Conservation (phyloP, 2,888 invertebrate species). For the Caenorhabditis imperialis region DNA sequence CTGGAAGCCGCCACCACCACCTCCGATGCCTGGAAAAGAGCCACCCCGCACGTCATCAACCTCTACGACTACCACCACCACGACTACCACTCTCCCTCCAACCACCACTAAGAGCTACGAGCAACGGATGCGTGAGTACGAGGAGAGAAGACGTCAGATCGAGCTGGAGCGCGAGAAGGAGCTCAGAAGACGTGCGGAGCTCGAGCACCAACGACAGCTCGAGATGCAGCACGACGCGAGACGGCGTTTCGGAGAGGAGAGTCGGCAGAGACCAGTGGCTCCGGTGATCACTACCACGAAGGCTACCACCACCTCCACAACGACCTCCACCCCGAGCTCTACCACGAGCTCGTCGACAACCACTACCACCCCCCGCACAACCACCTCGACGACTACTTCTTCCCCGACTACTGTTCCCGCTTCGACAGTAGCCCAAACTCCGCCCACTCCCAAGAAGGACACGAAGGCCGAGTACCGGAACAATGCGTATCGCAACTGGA, state of each 20-base stretch:
- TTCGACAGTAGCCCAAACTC: constrained; percentile 3
- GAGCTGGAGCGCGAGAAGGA: constrained; percentile 19
- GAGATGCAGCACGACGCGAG: constrained; percentile 19
- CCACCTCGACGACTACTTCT: constrained; percentile 10
- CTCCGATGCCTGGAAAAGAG: constrained; percentile 22
- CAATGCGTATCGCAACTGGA: constrained; percentile 13
- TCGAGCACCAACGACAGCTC: constrained; percentile 5
- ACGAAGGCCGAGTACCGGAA: constrained; percentile 9
- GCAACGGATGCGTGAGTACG: constrained; percentile 19
- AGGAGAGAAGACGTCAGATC: constrained; percentile 10
- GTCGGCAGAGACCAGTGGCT: background rate
- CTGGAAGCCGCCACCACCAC: constrained; percentile 32
- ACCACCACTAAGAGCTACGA: constrained; percentile 25
- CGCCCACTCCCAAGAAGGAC: constrained; percentile 2
- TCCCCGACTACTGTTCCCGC: constrained; percentile 1
- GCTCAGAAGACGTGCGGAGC: constrained; percentile 8
- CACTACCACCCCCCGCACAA: constrained; percentile 5
- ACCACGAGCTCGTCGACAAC: constrained; percentile 4
- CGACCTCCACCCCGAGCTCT: constrained; percentile 4
- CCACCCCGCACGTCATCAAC: constrained; percentile 3
- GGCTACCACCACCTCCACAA: constrained; percentile 13
- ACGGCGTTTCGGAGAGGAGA: constrained; percentile 22
- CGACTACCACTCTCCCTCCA: constrained; percentile 9
- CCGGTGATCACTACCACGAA: background rate
- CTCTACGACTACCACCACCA: constrained; percentile 6